Conservation (phyloP, 2,113 vertebrate genomes). For the Noctilio leporinus region DNA sequence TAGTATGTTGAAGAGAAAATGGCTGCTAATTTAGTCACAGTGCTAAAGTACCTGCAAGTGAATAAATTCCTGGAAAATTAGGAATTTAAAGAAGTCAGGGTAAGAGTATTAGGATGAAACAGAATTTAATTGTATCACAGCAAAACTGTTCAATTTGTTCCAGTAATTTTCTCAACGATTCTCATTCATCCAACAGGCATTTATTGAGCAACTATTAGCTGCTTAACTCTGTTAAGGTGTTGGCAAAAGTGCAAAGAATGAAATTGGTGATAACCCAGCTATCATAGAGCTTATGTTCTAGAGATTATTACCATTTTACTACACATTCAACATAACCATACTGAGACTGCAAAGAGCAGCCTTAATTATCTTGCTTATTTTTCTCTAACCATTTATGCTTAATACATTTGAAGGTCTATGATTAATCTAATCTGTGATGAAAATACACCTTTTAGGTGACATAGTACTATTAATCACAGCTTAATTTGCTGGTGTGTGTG, state of each 20-base stretch:
- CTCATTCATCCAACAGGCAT: neutral
- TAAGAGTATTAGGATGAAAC: neutral
- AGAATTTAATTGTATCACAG: neutral
- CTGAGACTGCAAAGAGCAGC: neutral
- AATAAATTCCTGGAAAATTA: neutral
- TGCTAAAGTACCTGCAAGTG: neutral
- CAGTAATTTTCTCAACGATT: neutral
- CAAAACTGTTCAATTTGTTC: neutral
- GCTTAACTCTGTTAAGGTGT: neutral
- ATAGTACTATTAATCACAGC: neutral
- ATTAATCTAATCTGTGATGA: neutral
- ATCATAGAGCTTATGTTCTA: neutral
- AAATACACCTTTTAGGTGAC: neutral
- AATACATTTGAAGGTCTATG: neutral
- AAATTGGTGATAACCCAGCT: neutral
- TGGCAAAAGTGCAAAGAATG: neutral
- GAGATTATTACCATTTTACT: neutral
- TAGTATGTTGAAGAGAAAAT: constrained; percentile 11
- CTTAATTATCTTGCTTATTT: neutral
- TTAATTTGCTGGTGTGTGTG: neutral
- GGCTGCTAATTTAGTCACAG: neutral
- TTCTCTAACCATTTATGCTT: neutral
- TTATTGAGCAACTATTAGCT: neutral
- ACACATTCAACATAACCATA: neutral
- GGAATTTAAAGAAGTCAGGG: neutral